Percentiles rank a stretch among this genome's conserved stretches.
Evolutionary conservation across 2,113 vertebrate genomes (phyloP).

Genomic region (Hydrolagus affinis): DNA sequence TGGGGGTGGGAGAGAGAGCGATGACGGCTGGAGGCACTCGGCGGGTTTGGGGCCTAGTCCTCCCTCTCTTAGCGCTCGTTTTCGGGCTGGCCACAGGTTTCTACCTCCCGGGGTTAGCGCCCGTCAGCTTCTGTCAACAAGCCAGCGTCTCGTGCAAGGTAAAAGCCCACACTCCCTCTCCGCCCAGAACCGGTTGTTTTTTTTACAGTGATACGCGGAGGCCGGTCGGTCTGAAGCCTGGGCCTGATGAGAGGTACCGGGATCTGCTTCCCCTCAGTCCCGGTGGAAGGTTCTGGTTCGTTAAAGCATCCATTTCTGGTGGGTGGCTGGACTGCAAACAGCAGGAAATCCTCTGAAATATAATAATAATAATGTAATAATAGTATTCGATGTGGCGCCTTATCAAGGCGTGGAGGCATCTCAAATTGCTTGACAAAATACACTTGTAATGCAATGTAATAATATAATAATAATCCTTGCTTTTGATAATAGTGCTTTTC

Average conservation of each 20-base stretch:
- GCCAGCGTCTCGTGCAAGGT: conserved; percentile 19
- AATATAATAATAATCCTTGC: too few species aligned
- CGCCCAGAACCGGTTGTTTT: neutral
- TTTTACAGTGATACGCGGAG: neutral
- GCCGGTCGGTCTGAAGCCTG: neutral
- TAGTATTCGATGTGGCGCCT: too few species aligned
- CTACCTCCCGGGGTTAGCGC: conserved; percentile 31
- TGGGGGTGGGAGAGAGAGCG: too few species aligned
- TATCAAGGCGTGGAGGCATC: too few species aligned
- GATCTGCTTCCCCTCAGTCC: neutral
- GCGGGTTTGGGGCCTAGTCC: neutral
- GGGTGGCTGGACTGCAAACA: neutral
- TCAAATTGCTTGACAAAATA: too few species aligned
- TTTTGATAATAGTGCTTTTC: too few species aligned
- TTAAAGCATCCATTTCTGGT: too few species aligned
- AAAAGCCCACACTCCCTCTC: neutral
- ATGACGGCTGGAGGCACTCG: conserved; percentile 37
- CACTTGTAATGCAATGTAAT: too few species aligned
- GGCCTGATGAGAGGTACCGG: neutral
- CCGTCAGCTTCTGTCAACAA: conserved; percentile 28
- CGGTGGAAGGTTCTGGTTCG: neutral
- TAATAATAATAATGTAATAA: too few species aligned
- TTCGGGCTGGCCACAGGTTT: neutral
- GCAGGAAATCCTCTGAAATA: too few species aligned
- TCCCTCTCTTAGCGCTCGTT: neutral